Evolutionary conservation across 2,888 invertebrate species (phyloP).

Genomic region (Hirudinaria manillensis): DNA sequence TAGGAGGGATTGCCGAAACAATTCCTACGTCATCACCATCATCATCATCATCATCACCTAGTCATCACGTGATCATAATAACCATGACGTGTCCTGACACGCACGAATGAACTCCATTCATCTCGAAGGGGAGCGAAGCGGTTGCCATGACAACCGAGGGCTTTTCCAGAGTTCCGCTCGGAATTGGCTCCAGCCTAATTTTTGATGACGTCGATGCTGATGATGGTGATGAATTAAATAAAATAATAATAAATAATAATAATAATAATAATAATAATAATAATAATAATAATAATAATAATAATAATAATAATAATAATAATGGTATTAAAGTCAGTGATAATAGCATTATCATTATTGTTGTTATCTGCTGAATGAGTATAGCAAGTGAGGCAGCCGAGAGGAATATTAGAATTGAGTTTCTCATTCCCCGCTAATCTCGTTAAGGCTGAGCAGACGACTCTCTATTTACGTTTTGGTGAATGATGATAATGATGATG

Average conservation of each 20-base stretch:
- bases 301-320: constrained; percentile 12
- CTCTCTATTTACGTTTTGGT: background rate
- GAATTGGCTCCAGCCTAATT: too few relatives aligned
- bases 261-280: constrained; percentile 5
- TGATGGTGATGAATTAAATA: constrained; percentile 8
- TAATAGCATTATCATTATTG: background rate
- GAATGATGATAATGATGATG: constrained; percentile 28
- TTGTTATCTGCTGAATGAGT: too few relatives aligned
- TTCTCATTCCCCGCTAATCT: too few relatives aligned
- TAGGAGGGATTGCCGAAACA: background rate
- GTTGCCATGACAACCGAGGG: too few relatives aligned
- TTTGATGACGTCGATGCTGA: constrained; percentile 18
- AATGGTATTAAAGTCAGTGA: constrained; percentile 11
- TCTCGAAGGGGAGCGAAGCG: too few relatives aligned
- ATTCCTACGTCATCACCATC: background rate
- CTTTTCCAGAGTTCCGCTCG: too few relatives aligned
- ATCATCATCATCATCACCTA: background rate
- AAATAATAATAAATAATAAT: background rate
- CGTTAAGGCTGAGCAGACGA: too few relatives aligned
- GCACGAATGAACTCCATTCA: constrained; percentile 8
- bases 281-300: constrained; percentile 8
- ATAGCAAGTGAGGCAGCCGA: too few relatives aligned
- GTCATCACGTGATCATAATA: background rate
- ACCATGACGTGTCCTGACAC: constrained; percentile 4
- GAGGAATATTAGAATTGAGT: background rate